A percentile compares a stretch with the other conserved stretches of the same genome.
Evolutionary conservation across 2,113 vertebrate genomes (phyloP).

Genomic region (Leuciscus idus): DNA sequence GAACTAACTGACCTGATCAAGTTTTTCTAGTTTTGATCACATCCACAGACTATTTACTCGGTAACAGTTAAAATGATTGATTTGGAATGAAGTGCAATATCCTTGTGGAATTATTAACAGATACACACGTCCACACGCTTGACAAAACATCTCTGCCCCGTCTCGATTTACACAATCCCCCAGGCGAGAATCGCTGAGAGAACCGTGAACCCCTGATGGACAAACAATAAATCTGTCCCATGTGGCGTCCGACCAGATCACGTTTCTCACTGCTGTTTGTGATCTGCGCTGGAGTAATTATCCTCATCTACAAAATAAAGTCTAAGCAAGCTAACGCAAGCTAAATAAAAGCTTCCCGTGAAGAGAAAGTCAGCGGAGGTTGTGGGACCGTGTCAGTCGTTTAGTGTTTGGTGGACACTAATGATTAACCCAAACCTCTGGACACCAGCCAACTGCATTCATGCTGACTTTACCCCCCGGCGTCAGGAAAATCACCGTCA

Average conservation of each 20-base stretch:
- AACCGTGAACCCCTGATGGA: conserved; percentile 61
- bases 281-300: conserved; percentile 77
- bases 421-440: conserved; percentile 63
- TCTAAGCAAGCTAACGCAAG: conserved; percentile 68
- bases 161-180: conserved; percentile 29
- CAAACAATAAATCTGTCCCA: conserved; percentile 74
- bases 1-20: neutral
- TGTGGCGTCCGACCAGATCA: conserved; percentile 69
- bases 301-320: conserved; percentile 52
- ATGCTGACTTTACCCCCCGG: conserved; percentile 77
- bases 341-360: conserved; percentile 68
- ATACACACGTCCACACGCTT: neutral
- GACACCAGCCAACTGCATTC: conserved; percentile 75
- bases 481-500: conserved; percentile 74
- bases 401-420: conserved; percentile 51
- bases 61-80: neutral
- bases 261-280: conserved; percentile 72
- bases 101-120: neutral
- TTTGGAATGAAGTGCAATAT: neutral
- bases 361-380: conserved; percentile 58
- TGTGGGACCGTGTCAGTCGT: conserved; percentile 58
- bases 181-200: conserved; percentile 23
- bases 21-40: neutral
- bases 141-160: conserved; percentile 1
- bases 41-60: neutral